phyloP scores from a whole-genome alignment of 2,888 invertebrate genomes.

The Caenorhabditis macrosperma region DNA sequence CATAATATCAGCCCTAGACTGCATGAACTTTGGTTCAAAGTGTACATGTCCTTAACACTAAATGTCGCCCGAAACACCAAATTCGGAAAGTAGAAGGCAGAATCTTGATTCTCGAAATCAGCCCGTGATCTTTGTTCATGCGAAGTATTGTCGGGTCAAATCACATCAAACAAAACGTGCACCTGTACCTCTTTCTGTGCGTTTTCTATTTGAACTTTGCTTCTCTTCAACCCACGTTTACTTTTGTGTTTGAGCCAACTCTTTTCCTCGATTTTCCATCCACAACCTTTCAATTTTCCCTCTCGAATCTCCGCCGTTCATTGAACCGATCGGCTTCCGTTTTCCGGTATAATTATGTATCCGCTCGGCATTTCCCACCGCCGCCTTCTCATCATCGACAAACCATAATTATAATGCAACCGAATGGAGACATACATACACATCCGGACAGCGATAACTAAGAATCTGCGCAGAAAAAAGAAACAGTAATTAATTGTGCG shows the following conservation, averaged over 20 bases:
- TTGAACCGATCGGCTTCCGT: not conserved
- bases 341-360: slow-evolving; percentile 1
- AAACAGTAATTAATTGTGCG: not conserved
- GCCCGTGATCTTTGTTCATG: slow-evolving; percentile 12
- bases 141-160: slow-evolving; percentile 6
- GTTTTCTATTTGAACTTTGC: slow-evolving; percentile 50
- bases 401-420: not conserved
- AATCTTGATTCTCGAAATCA: too few species aligned
- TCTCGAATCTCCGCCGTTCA: not conserved
- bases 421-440: too few species aligned
- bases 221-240: slow-evolving; percentile 13
- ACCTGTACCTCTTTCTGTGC: slow-evolving; percentile 31
- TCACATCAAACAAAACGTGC: slow-evolving; percentile 49
- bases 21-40: not conserved
- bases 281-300: not conserved
- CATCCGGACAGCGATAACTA: too few species aligned
- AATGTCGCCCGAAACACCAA: too few species aligned
- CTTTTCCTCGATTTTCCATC: not conserved
- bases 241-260: slow-evolving; percentile 22
- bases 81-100: too few species aligned
- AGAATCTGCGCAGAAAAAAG: not conserved
- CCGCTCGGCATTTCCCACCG: not conserved
- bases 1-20: not conserved
- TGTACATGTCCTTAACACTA: slow-evolving; percentile 2
- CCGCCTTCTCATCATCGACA: slow-evolving; percentile 13